Base-by-base conservation (phyloP, 2,113 vertebrate genomes). In the Lycaon pictus region DNA sequence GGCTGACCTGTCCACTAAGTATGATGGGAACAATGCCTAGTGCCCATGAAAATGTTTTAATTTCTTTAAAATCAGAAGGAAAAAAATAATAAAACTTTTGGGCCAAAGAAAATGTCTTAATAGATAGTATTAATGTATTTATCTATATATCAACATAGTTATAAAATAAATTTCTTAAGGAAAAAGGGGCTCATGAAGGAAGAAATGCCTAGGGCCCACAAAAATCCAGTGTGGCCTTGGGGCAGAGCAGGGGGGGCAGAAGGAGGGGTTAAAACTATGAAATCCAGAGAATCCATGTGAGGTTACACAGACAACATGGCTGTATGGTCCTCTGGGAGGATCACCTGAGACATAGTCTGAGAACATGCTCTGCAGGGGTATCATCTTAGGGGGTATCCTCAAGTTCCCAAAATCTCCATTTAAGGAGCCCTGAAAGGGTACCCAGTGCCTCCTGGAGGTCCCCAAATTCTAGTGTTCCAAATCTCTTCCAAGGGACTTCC, bases 81-180 rank as follows among this genome's bases (percentile, higher is more conserved):
- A 56, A 90, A 63, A 96, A 95, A 89, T 43, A 94, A 48, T 48
- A 9, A 72, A 84, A 43, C 15, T 87, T 63, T 74, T 62, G 90
- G 69, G 94, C 79, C 17, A 96, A 90, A 93, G 56, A 93, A 87
- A 76, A 67, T 60, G 20, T 84, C 92, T 93, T 16, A 8, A 84
- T 86, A 72, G 35, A 43, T 89, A 56, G 83, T 29, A 56, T 35
- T 77, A 81, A 77, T 67, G 20, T 76, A 90, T 67, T 94, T 93
- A 55, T 92, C 43, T 43, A 43, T 43, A 43, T 43, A 86, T 56
- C 25, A 62, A 62, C 29, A 35, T 43, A 43, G 19, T 84, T 43
- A 58, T 29, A 88, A 79, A 69, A 90, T 58, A 87, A n/a, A 43
- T 80, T 85, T 93, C 65, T 20, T 92, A 82, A 51, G 43, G 25